Evolutionary conservation across 1,140 invertebrate genomes (phyloP).

Genomic region (Ceratoteleas bidentatus): DNA sequence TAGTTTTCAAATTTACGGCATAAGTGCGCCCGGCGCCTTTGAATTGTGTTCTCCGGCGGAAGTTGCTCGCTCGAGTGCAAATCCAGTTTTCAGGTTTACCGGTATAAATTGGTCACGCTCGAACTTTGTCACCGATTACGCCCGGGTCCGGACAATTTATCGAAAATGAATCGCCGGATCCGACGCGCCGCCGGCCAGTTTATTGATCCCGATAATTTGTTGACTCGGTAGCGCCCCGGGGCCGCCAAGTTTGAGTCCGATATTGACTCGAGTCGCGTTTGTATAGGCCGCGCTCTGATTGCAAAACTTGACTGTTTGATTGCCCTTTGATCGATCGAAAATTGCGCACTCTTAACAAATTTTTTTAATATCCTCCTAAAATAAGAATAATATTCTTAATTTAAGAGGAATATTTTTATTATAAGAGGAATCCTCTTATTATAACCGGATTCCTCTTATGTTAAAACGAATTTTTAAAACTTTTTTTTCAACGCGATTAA

Average conservation of each 20-base stretch:
- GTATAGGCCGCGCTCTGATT: background rate
- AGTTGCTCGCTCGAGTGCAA: slow-evolving; percentile 42
- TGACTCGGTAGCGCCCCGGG: slow-evolving; percentile 12
- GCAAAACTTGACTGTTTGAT: slow-evolving; percentile 11
- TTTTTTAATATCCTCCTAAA: too few relatives aligned
- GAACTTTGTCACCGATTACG: slow-evolving; percentile 52
- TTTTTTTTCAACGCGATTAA: too few relatives aligned
- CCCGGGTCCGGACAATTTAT: slow-evolving; percentile 35
- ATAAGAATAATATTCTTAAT: too few relatives aligned
- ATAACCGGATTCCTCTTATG: too few relatives aligned
- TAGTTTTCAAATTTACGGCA: slow-evolving; percentile 60
- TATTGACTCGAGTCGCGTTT: slow-evolving; percentile 22
- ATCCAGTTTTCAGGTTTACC: slow-evolving; percentile 47
- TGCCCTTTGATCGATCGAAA: background rate
- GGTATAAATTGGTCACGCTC: slow-evolving; percentile 48
- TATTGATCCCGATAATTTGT: slow-evolving; percentile 47
- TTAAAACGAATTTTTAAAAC: too few relatives aligned
- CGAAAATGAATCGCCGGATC: slow-evolving; percentile 34
- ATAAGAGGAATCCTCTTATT: too few relatives aligned
- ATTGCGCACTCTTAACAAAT: too few relatives aligned
- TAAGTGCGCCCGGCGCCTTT: slow-evolving; percentile 46
- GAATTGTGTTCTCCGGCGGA: slow-evolving; percentile 31
- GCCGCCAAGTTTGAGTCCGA: slow-evolving; percentile 1
- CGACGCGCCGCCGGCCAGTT: slow-evolving; percentile 13
- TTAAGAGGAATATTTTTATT: too few relatives aligned